A percentile compares a stretch with the other conserved stretches of the same genome.
Evolutionary conservation across 1,140 invertebrate genomes (phyloP).

Genomic region (Eueides isabella): DNA sequence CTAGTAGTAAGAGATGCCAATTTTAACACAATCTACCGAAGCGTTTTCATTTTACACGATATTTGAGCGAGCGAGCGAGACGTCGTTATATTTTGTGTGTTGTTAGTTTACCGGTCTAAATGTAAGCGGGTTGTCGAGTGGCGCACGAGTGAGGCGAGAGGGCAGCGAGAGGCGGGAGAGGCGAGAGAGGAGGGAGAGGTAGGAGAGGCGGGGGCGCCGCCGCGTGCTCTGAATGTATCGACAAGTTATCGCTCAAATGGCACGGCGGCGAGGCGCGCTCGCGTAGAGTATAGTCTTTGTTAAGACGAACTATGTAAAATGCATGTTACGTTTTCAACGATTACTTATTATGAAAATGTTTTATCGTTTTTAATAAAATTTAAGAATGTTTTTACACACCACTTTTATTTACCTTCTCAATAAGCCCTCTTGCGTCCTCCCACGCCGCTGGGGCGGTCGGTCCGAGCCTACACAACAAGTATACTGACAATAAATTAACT

Average conservation of each 20-base stretch:
- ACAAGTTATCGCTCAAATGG: slow-evolving; percentile 33
- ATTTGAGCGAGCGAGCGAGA: slow-evolving; percentile 7
- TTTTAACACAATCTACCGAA: slow-evolving; percentile 32
- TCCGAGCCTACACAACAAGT: too few species aligned
- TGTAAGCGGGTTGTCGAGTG: slow-evolving; percentile 22
- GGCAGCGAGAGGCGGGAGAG: too few species aligned
- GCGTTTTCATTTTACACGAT: slow-evolving; percentile 30
- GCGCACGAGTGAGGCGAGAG: too few species aligned
- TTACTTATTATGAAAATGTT: slow-evolving; percentile 68
- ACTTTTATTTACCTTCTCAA: slow-evolving; percentile 17
- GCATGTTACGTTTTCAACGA: slow-evolving; percentile 70
- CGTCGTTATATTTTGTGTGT: slow-evolving; percentile 33
- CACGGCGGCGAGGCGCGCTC: slow-evolving; percentile 26
- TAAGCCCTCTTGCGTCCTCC: too few species aligned
- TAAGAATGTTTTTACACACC: slow-evolving; percentile 52
- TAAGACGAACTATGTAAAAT: slow-evolving; percentile 47
- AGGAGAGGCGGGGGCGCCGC: too few species aligned
- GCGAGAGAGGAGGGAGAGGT: too few species aligned
- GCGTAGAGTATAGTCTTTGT: slow-evolving; percentile 38
- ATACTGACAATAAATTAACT: too few species aligned
- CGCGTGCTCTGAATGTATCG: neutral
- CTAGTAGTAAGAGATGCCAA: slow-evolving; percentile 35
- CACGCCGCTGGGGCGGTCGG: too few species aligned
- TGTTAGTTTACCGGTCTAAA: slow-evolving; percentile 30
- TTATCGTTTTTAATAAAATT: slow-evolving; percentile 76